Base-by-base conservation (phyloP, 53 echinoderm and acorn worm genomes). In the Echinarachnius parma region DNA sequence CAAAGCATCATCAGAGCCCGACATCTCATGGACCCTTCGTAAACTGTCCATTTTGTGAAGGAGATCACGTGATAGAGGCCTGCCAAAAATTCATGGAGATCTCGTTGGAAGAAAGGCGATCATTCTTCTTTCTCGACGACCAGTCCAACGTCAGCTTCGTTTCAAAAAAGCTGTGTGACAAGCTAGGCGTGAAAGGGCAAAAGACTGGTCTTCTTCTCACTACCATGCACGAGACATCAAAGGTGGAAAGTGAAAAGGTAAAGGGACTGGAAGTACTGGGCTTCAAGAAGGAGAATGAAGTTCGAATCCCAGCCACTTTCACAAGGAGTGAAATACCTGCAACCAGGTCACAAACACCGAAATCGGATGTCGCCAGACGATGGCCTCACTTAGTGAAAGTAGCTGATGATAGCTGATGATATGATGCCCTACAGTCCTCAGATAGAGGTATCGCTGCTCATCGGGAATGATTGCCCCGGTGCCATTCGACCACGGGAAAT, bases 361-460 rank as follows among this genome's bases (percentile, higher is more conserved):
- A 52, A 19, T 5, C 52, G 5, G 19, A 52, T 4, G 52, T 52
- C 10, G 21, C 21, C 4, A 52, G 19, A 19, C 9, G 21, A 52
- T 52, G 52, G 52, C 19, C 15, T 11, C 52, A 52, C 21, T 18
- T 52, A 4, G 4, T 11, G 4, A 5, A 4, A 4, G 18, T 18
- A 5, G 52, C 52, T 13, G 52, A 52, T 19, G 19, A 52, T n/a
- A n/a, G n/a, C n/a, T n/a, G n/a, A n/a, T n/a, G n/a, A n/a, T n/a
- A n/a, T n/a, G 19, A 52, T 52, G 52, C 42, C 42, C 7, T 42
- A 42, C 42, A 42, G 42, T n/a, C 35, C 60, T n/a, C 48, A 22
- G 23, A 29, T 75, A 7, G 64, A 75, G 39, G 66, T 82, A 21
- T 63, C 75, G n/a, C 39, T 85, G 9, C 76, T 85, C n/a, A 85